Conservation (phyloP, 2,888 invertebrate genomes). For the Agrochola macilenta region DNA sequence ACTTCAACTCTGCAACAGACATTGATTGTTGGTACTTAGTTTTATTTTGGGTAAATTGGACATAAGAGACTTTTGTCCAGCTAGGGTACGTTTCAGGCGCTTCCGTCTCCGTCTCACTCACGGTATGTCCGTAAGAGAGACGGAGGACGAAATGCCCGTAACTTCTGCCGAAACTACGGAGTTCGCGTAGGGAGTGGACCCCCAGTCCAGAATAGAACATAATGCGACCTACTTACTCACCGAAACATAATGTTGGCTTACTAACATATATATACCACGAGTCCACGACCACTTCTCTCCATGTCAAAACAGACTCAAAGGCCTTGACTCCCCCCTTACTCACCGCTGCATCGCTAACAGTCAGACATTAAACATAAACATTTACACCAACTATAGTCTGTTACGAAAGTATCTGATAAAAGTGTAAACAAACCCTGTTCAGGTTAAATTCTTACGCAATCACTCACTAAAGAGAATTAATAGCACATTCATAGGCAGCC, state of each 20-base stretch:
- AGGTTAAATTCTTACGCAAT: background rate
- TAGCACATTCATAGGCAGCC: background rate
- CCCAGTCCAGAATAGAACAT: too few species aligned
- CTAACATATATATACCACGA: background rate
- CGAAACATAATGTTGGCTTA: too few species aligned
- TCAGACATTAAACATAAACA: constrained; percentile 46
- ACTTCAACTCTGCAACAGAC: background rate
- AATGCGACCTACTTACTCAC: background rate
- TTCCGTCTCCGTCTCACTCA: too few species aligned
- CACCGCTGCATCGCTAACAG: constrained; percentile 30
- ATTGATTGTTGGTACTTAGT: too few species aligned
- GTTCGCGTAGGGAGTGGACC: too few species aligned
- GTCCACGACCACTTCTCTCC: background rate
- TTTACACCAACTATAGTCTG: constrained; percentile 34
- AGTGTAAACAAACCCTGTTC: background rate
- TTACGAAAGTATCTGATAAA: background rate
- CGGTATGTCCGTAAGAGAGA: too few species aligned
- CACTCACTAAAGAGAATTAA: background rate
- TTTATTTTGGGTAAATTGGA: too few species aligned
- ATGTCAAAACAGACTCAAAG: background rate
- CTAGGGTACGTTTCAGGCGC: too few species aligned
- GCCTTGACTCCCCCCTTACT: constrained; percentile 45
- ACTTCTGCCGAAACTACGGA: too few species aligned
- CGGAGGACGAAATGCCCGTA: too few species aligned
- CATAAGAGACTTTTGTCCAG: too few species aligned